Base-by-base conservation (phyloP, 1,140 invertebrate species). In the Plutomurus gul region DNA sequence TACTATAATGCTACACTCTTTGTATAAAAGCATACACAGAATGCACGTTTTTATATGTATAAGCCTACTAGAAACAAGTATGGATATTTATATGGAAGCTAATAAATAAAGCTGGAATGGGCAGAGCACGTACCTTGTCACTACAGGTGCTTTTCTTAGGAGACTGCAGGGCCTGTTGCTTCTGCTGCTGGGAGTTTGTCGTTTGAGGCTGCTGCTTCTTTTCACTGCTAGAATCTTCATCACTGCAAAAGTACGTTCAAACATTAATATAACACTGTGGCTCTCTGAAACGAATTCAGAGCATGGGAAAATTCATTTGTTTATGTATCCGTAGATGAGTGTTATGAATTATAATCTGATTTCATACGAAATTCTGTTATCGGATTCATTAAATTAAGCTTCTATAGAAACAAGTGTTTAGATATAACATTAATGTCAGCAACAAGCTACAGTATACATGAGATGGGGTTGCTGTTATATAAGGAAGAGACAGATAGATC, bases 101-200 rank as follows among this genome's bases (percentile, higher is more conserved):
- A 74, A 74, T 74, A 74, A 74, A 74, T 74, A 74, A 76, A 40
- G 16, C 47, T 47, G 27, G 40, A 49, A 76, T 56, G 49, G 43
- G 43, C 25, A 47, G 22, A 46, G 49, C 75, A 76, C 76, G 76
- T 77, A 77, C 76, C 76, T 77, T 77, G 76, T 77, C 76, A 77
- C 76, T 77, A 60, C 56, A 77, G 76, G 76, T 77, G 76, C 27
- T 77, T 77, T 77, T 77, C 47, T 76, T 76, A 20, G 56, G 74
- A 56, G 74, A 51, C 74, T 76, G 47, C 27, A 39, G 56, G 56
- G 56, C 30, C 56, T 65, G 56, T 65, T 65, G 56, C 27, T 65
- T 65, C 56, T 36, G 56, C 16, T 65, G 47, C 47, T 51, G 56
- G 30, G 56, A 3, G 56, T 33, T 33, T 33, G 56, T 65, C 7